Conservation (phyloP, 2,113 vertebrate genomes). For the Mesitornis unicolor region DNA sequence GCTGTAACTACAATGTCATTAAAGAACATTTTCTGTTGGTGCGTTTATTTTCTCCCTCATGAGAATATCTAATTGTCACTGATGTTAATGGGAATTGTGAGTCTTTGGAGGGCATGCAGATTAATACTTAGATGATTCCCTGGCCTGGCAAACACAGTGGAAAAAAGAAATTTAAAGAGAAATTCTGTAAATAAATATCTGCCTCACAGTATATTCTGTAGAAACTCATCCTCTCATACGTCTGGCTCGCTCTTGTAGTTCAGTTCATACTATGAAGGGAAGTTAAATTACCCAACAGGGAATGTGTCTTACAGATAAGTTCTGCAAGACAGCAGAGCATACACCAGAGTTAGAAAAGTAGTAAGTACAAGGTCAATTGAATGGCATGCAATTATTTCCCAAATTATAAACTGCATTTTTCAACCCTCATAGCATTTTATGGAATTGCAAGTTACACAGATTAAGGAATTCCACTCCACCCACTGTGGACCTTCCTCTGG, state of each 20-base stretch:
- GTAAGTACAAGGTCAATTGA: background rate
- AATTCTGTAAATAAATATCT: background rate
- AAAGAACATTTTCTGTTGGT: background rate
- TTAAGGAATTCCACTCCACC: background rate
- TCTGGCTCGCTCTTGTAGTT: background rate
- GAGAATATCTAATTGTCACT: background rate
- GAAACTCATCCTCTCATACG: background rate
- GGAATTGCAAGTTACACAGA: background rate
- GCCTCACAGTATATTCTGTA: background rate
- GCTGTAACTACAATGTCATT: background rate
- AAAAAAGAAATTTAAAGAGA: background rate
- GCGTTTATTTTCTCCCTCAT: background rate
- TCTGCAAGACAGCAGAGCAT: background rate
- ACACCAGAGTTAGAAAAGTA: background rate
- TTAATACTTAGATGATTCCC: background rate
- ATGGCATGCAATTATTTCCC: constrained; percentile 5
- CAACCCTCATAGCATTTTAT: background rate
- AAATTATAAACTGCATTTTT: background rate
- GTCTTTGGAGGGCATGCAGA: background rate
- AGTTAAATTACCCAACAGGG: background rate
- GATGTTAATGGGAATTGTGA: background rate
- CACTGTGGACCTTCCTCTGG: background rate
- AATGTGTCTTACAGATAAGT: background rate
- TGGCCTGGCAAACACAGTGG: background rate
- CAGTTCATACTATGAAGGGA: background rate